A percentile compares a stretch with the other conserved stretches of the same genome.
Evolutionary conservation across 2,797 vertebrate genomes (phyloP).

Genomic region (Malurus leucopterus): DNA sequence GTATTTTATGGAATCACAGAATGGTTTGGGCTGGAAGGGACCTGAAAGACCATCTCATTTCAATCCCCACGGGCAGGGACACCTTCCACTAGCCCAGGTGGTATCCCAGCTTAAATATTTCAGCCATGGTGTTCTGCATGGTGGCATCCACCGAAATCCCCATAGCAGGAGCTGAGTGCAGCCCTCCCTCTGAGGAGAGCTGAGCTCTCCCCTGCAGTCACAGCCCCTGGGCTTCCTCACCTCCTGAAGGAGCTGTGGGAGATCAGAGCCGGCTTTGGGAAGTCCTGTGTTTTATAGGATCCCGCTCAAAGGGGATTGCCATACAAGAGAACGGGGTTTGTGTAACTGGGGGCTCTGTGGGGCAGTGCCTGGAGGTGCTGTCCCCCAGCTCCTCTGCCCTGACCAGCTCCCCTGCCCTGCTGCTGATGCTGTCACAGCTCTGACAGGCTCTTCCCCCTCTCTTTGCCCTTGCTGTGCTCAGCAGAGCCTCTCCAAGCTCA

Average conservation of each 20-base stretch:
- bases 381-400: neutral
- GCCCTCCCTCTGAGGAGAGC: neutral
- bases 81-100: neutral
- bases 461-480: neutral
- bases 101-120: neutral
- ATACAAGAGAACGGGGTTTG: rapidly evolving
- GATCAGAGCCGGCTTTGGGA: neutral
- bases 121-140: neutral
- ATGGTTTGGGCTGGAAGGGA: neutral
- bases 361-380: neutral
- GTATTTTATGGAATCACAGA: neutral
- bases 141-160: neutral
- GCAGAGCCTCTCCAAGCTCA: neutral
- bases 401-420: neutral
- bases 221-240: neutral
- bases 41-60: neutral
- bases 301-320: rapidly evolving
- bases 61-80: neutral
- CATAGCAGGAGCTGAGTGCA: neutral
- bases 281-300: neutral
- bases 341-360: rapidly evolving
- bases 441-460: neutral
- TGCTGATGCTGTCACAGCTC: neutral
- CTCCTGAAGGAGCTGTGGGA: neutral
- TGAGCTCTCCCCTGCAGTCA: no score